Evolutionary conservation across 2,888 invertebrate species (phyloP), one percentile per base, ranked within the genome.

Genomic region (Stenodema calcarata): DNA sequence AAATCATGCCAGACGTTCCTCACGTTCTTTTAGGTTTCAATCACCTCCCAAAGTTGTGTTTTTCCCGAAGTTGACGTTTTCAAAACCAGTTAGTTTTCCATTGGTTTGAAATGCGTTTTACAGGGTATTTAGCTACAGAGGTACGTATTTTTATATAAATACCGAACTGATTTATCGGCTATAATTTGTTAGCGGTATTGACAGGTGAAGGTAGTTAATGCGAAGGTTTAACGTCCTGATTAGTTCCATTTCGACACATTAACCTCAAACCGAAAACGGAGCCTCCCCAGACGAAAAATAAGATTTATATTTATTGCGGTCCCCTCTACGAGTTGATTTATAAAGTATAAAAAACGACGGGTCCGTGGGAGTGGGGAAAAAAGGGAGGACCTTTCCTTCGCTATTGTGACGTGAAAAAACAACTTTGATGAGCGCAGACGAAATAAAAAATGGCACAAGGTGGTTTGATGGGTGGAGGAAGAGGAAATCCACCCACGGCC

Each of bases 371-470:
- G 42, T 9, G 30, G 47, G 50, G 16, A 9, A 12, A 0, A 50
- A 27, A 23, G 41, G 11, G 11, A 42, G 23, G 23, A 62, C 62
- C 62, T 18, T 62, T 62, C 18, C 27, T 11, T 18, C 27, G 23
- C 23, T 62, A 62, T 62, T 62, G 62, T 62, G 62, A 62, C 62
- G 62, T 62, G 62, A 62, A 84, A 75, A 84, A 84, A 84, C 73
- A 73, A 84, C 44, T 44, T 84, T 84, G 84, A 84, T 84, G 84
- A 84, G 84, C 42, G 28, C 35, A 84, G 84, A 73, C 84, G 47
- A 23, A 70, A 84, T 73, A 84, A 84, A 69, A 82, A 82, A 62
- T 82, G 54, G 62, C 69, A 69, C 69, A 69, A 41, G 41, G 27
- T 42, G 62, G 47, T 35, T 47, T 14, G 28, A 75, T 12, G 54